These are phyloP conservation scores for human DNA, from an alignment of 2,113 vertebrate genomes.

Conservation along the genomic window DNA sequence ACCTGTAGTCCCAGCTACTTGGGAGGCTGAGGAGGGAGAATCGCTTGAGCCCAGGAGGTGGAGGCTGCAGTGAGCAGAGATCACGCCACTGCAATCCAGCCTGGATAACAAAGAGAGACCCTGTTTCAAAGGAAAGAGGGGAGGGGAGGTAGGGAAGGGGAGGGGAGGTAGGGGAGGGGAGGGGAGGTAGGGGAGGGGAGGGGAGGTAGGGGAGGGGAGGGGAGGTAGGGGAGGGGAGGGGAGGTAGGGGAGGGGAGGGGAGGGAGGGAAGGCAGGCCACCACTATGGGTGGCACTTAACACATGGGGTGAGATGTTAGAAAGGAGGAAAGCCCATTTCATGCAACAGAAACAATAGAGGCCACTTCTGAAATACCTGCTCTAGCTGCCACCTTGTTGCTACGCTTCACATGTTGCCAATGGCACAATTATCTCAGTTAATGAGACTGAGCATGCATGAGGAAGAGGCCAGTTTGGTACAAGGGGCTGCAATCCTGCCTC, in stretches of 20 bases:
- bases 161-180: rapidly evolving
- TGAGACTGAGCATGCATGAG: background rate
- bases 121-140: no score
- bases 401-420: rapidly evolving
- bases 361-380: background rate
- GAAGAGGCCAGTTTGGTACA: background rate
- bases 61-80: no score
- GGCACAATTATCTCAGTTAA: background rate
- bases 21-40: no score
- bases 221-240: rapidly evolving
- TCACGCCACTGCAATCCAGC: no score
- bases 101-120: no score
- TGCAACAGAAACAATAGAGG: background rate
- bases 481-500: background rate
- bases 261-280: background rate
- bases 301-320: background rate
- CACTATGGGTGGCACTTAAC: background rate
- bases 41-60: no score
- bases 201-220: rapidly evolving
- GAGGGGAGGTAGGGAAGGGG: rapidly evolving
- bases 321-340: background rate
- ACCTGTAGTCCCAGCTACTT: no score
- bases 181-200: rapidly evolving
- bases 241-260: rapidly evolving
- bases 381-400: rapidly evolving